phyloP scores from a whole-genome alignment of 53 echinoderm and acorn worm species.

The Actinopyga echinites region DNA sequence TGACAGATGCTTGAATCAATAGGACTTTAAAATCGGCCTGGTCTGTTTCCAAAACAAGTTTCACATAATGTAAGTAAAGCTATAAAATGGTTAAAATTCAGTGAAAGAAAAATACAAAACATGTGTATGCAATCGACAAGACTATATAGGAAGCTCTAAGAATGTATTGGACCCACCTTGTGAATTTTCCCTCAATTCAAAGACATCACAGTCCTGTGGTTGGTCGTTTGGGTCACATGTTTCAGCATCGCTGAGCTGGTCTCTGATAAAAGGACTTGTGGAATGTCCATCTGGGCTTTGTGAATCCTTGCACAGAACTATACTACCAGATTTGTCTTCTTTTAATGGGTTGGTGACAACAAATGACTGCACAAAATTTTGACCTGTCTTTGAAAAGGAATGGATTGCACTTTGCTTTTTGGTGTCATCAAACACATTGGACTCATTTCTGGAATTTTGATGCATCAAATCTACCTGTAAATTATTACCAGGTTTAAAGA shows the following conservation, averaged over 20 bases:
- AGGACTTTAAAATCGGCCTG: no score
- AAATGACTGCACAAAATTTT: slow-evolving; percentile 20
- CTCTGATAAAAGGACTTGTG: neutral
- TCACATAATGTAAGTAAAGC: no score
- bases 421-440: neutral
- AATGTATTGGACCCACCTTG: no score
- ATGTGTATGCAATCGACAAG: no score
- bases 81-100: no score
- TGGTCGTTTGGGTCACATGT: neutral
- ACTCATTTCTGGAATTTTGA: neutral
- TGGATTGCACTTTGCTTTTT: slow-evolving; percentile 8
- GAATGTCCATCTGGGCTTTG: slow-evolving; percentile 38
- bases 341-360: neutral
- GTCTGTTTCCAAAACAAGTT: no score
- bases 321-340: neutral
- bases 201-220: neutral
- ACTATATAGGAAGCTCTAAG: no score
- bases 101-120: no score
- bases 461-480: no score
- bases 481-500: neutral
- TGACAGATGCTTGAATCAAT: no score
- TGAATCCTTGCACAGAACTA: slow-evolving; percentile 48
- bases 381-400: neutral
- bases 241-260: neutral
- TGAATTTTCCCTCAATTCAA: neutral